phyloP scores from a whole-genome alignment of 2,888 invertebrate species.

The Agrotis segetum region DNA sequence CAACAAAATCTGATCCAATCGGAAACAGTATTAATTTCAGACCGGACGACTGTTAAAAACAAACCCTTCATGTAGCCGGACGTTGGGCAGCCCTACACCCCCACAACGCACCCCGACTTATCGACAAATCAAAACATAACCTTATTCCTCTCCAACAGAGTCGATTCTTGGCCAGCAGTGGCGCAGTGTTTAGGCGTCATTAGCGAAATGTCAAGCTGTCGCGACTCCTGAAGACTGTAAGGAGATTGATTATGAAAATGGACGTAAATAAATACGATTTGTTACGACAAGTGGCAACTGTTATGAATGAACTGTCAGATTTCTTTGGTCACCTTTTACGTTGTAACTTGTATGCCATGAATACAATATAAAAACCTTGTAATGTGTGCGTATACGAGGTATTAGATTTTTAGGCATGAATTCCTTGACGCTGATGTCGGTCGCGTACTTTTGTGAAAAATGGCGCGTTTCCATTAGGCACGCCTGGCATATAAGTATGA shows the following conservation, averaged over 20 bases:
- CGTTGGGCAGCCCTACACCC: conserved; percentile 40
- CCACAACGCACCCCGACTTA: conserved; percentile 17
- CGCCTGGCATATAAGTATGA: no score
- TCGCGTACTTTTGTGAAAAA: no score
- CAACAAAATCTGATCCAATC: background rate
- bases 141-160: conserved; percentile 42
- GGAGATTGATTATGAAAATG: conserved; percentile 71
- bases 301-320: conserved; percentile 42
- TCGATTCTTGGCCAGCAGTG: conserved; percentile 30
- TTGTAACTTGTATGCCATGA: conserved; percentile 4
- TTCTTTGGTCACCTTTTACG: conserved; percentile 11
- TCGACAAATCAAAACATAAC: conserved; percentile 44
- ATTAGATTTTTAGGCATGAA: background rate
- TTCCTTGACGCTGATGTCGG: no score
- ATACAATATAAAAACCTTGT: background rate
- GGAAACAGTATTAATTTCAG: conserved; percentile 17
- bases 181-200: conserved; percentile 64
- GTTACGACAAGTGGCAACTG: conserved; percentile 34
- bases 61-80: conserved; percentile 17
- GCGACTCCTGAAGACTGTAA: conserved; percentile 66
- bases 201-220: conserved; percentile 77
- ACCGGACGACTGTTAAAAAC: conserved; percentile 30
- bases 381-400: background rate
- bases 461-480: background rate
- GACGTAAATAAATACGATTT: conserved; percentile 52